These are phyloP conservation scores for Julus scandinavius DNA, from an alignment of 2,888 invertebrate genomes.

Conservation along the genomic window DNA sequence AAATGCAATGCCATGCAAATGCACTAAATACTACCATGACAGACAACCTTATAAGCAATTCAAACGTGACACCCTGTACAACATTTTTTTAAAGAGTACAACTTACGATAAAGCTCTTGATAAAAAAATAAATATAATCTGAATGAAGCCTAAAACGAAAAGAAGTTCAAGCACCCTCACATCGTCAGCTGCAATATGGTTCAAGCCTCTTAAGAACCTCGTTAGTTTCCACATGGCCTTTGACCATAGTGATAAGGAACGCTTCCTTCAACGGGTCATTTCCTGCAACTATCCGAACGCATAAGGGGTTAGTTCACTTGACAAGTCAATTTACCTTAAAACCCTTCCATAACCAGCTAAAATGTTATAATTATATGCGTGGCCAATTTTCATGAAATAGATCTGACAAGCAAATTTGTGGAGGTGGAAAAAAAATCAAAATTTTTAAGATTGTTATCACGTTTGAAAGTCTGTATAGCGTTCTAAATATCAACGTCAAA, in stretches of 20 bases:
- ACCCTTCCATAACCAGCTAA: neutral
- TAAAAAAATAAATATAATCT: neutral
- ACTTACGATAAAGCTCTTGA: neutral
- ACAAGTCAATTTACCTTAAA: neutral
- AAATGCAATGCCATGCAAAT: no score
- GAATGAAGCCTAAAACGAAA: neutral
- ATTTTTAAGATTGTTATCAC: neutral
- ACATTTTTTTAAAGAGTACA: neutral
- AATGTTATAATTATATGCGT: neutral
- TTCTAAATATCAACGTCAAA: neutral
- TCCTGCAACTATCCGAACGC: neutral
- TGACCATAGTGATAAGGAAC: neutral
- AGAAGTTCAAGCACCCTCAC: constrained; percentile 13
- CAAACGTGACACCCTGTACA: neutral
- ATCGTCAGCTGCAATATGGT: neutral
- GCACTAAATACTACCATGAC: neutral
- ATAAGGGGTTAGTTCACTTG: neutral
- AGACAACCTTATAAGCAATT: neutral
- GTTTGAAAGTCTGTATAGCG: neutral
- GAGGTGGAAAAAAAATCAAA: neutral
- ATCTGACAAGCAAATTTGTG: no score
- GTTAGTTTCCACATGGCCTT: neutral
- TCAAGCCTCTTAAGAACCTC: neutral
- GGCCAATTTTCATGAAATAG: no score
- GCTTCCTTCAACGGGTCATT: neutral